Conservation (phyloP, 2,797 vertebrate genomes). For the Myotis myotis region DNA sequence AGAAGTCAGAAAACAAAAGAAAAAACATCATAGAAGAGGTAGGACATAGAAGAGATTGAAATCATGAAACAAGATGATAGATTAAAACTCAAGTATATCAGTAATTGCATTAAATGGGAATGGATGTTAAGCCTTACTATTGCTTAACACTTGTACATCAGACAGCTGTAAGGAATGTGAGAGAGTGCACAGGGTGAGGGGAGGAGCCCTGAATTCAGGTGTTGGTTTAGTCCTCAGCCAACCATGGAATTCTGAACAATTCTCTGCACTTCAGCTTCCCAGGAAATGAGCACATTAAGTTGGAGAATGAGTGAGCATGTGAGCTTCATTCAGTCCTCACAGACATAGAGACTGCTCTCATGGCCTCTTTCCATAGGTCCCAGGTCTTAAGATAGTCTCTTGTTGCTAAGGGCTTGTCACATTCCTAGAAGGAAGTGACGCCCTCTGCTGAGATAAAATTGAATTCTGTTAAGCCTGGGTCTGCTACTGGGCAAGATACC, state of each 20-base stretch:
- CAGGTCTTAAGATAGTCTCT: not conserved
- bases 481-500: not conserved
- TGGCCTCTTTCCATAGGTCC: not conserved
- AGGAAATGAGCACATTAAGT: not conserved
- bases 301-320: not conserved
- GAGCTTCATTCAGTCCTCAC: not conserved
- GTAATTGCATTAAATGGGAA: constrained; percentile 49
- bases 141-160: not conserved
- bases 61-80: constrained; percentile 4
- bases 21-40: not conserved
- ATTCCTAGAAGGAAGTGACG: constrained; percentile 58
- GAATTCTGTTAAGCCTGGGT: constrained; percentile 44
- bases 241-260: not conserved
- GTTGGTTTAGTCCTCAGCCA: not conserved
- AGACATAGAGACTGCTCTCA: not conserved
- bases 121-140: not conserved
- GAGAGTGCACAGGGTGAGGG: not conserved
- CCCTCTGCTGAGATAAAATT: constrained; percentile 71
- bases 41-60: not conserved
- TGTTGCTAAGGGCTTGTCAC: not conserved
- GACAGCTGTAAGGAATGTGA: not conserved
- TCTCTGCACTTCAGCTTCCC: not conserved
- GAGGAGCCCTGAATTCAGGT: not conserved
- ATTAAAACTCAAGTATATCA: not conserved
- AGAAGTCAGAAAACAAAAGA: constrained; percentile 19